These are phyloP conservation scores for Xenotilapia leptura DNA, from an alignment of 2,113 vertebrate genomes.

Conservation along the genomic window DNA sequence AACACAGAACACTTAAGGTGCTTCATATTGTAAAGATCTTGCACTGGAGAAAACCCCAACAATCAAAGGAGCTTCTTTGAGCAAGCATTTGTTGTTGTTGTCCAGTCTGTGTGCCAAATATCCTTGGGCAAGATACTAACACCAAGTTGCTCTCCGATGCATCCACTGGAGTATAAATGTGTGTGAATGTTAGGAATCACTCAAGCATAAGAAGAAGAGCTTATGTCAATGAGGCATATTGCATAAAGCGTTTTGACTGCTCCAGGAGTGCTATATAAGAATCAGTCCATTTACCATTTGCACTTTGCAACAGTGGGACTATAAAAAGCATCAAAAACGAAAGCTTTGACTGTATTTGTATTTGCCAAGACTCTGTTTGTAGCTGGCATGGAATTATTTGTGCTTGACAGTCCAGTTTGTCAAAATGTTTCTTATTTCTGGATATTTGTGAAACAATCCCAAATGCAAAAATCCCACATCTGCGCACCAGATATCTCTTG, in stretches of 20 bases:
- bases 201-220: neutral
- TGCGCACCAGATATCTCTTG: fast-evolving
- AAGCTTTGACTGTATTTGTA: neutral
- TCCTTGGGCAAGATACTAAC: neutral
- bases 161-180: neutral
- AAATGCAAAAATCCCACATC: neutral
- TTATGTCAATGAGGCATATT: neutral
- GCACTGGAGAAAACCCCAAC: neutral
- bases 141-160: neutral
- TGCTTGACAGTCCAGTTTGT: neutral
- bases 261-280: neutral
- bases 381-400: neutral
- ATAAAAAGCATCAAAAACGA: neutral
- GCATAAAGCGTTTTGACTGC: neutral
- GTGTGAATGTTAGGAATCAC: neutral
- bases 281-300: neutral
- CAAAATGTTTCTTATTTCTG: neutral
- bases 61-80: neutral
- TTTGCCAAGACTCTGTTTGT: neutral
- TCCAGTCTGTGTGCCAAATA: neutral
- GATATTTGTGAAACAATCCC: neutral
- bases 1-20: neutral
- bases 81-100: neutral
- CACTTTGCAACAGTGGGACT: neutral
- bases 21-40: neutral